Base-by-base conservation (phyloP, 1,140 invertebrate genomes). In the Antheraea mylitta region DNA sequence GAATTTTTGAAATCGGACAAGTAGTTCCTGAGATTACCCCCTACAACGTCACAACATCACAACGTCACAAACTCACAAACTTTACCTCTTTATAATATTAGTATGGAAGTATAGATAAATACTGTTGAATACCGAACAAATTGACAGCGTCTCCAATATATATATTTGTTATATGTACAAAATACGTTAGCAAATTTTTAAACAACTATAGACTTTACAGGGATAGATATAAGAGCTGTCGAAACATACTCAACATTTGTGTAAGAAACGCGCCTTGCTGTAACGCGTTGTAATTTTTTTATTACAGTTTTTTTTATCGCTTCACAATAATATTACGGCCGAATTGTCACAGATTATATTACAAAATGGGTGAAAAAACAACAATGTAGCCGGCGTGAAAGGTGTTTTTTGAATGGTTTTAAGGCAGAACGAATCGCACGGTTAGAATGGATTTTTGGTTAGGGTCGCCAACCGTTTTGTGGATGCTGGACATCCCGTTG, bases 271-370 rank as follows among this genome's bases (percentile, higher is more conserved):
- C 45, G 45, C 13, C 45, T 53, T 53, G 45, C 45, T n/a, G 45
- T 53, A 53, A 53, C 16, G 13, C 45, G 45, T 53, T 53, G 45
- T 13, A 53, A 60, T 30, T 60, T 60, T 60, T 19, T 60, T 60
- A 60, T 60, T 60, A 19, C 30, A 13, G 18, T 37, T 66, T 67
- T 62, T 64, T 18, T 58, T 66, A 19, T 66, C n/a, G 58, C 19
- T 18, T 8, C 16, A 63, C 37, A 63, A 37, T 37, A n/a, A 63
- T 36, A 63, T 63, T 63, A 58, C 60, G 69, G 64, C 58, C 59
- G 64, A 64, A 66, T 71, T 71, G 60, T 42, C 60, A 58, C 18
- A 64, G 69, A 66, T 71, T 66, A 61, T 67, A 48, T 71, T 71
- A 71, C 69, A 66, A 53, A 30, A 71, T 48, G 45, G 11, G 45